phyloP scores from a whole-genome alignment of 2,797 vertebrate genomes.

The Urocyon cinereoargenteus region DNA sequence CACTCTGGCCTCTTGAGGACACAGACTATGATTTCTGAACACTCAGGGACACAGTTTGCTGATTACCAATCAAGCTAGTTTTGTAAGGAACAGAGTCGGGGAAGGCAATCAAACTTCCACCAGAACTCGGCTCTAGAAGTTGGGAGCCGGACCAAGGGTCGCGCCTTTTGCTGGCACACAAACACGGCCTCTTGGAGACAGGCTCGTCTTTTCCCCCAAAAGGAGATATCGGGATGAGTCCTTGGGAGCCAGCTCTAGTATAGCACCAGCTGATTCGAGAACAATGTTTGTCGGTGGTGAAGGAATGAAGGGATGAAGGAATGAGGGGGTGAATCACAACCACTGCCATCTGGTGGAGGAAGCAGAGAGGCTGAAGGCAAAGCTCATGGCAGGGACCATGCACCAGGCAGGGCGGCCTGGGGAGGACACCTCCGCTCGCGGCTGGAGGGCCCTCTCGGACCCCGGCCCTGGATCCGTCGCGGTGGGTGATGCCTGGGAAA shows the following conservation, averaged over 20 bases:
- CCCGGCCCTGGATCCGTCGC: neutral
- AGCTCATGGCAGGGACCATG: neutral
- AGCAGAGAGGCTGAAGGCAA: neutral
- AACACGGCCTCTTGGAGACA: neutral
- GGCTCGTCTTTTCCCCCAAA: neutral
- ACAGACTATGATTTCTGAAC: constrained; percentile 38
- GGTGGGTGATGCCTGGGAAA: neutral
- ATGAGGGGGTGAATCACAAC: neutral
- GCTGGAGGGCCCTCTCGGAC: neutral
- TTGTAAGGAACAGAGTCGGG: neutral
- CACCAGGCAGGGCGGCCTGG: neutral
- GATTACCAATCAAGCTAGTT: constrained; percentile 67
- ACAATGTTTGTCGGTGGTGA: neutral
- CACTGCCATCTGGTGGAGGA: neutral
- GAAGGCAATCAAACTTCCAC: neutral
- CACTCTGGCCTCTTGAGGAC: neutral
- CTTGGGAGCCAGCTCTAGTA: neutral
- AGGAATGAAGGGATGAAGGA: neutral
- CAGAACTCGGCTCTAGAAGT: neutral
- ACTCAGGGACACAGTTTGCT: constrained; percentile 31
- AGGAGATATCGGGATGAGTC: fast-evolving
- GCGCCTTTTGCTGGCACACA: neutral
- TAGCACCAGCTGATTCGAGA: neutral
- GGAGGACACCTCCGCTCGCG: neutral
- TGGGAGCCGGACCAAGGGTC: neutral